These are phyloP conservation scores for Sylvia borin DNA, from an alignment of 2,797 vertebrate species.

Conservation along the genomic window DNA sequence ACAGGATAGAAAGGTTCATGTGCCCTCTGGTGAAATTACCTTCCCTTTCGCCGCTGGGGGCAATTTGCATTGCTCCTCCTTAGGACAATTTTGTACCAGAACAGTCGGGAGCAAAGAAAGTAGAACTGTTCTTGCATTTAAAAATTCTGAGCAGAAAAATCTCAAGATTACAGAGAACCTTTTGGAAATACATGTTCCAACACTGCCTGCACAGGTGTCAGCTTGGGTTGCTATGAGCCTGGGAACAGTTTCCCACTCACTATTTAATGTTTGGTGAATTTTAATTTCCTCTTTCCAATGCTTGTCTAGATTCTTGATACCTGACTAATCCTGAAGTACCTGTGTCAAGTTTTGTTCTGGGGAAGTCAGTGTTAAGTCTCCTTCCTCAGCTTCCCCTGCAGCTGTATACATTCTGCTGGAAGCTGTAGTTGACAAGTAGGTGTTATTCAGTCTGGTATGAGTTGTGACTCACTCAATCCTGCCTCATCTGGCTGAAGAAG, in stretches of 20 bases:
- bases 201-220: background rate
- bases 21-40: background rate
- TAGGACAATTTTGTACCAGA: background rate
- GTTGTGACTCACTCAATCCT: background rate
- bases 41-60: background rate
- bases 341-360: background rate
- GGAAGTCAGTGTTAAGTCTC: background rate
- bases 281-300: background rate
- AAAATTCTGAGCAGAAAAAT: background rate
- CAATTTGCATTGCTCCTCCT: background rate
- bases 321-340: background rate
- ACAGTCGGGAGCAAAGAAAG: background rate
- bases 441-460: background rate
- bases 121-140: background rate
- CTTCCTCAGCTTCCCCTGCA: background rate
- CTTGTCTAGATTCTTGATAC: background rate
- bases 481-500: background rate
- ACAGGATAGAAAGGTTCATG: background rate
- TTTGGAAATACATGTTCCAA: background rate
- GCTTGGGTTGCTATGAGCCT: background rate
- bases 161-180: background rate
- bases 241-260: background rate
- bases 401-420: background rate
- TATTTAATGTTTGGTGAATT: background rate
- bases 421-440: background rate